phyloP scores from a whole-genome alignment of 2,888 invertebrate species.

The Crepidodera aurea region DNA sequence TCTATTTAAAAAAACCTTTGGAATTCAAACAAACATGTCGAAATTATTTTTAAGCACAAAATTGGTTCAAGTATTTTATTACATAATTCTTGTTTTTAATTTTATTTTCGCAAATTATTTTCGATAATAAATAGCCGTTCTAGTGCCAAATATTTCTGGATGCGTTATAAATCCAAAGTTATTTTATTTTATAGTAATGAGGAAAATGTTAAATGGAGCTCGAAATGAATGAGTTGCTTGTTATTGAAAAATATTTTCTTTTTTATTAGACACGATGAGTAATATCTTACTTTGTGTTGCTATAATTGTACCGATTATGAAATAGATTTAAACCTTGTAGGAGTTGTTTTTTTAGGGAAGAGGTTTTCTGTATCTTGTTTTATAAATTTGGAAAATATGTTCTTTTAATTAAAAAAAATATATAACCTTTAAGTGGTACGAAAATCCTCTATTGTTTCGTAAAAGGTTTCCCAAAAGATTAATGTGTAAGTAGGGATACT shows the following conservation, averaged over 20 bases:
- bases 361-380: no score
- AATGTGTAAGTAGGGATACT: no score
- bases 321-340: no score
- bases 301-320: no score
- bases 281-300: background rate
- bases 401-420: no score
- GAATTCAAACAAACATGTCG: background rate
- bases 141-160: constrained; percentile 13
- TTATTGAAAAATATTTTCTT: constrained; percentile 2
- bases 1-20: background rate
- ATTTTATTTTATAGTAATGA: constrained; percentile 10
- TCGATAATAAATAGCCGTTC: constrained; percentile 13
- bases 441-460: no score
- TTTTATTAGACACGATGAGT: background rate
- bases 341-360: no score
- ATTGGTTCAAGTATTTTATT: constrained; percentile 23
- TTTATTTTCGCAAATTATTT: constrained; percentile 11
- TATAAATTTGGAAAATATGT: no score
- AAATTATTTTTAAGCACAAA: constrained; percentile 15
- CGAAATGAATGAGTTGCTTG: constrained; percentile 1
- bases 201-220: background rate
- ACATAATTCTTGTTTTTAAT: constrained; percentile 13
- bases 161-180: constrained; percentile 13
- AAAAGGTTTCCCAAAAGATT: no score
- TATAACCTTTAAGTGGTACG: no score